Conservation (phyloP, 2,113 vertebrate genomes). For the Spilogale gracilis region DNA sequence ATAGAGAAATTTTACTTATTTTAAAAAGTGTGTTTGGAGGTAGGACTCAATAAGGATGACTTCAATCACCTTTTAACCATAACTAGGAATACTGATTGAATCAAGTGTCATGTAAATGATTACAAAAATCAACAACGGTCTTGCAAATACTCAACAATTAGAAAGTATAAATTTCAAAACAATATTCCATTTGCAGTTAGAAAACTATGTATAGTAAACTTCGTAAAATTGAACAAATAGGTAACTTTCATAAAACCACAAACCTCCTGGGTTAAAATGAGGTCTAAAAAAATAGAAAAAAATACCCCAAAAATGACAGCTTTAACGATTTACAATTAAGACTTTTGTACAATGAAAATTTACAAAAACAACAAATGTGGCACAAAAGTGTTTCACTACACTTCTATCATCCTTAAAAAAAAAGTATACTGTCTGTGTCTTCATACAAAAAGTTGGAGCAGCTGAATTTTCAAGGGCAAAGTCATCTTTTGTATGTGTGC, state of each 20-base stretch:
- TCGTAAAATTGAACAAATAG: not conserved
- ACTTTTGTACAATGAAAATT: not conserved
- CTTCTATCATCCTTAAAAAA: not conserved
- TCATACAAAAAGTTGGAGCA: not conserved
- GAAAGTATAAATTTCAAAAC: not conserved
- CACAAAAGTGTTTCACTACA: not conserved
- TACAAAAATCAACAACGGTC: not conserved
- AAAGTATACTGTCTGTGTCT: not conserved
- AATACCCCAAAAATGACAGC: not conserved
- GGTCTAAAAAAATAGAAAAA: not conserved
- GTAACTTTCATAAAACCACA: not conserved
- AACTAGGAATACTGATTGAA: not conserved
- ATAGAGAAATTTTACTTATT: conserved; percentile 2
- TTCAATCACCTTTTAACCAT: not conserved
- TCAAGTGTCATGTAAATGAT: not conserved
- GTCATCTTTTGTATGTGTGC: not conserved
- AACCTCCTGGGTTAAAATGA: not conserved
- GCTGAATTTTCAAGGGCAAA: not conserved
- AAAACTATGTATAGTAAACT: not conserved
- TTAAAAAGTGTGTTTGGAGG: not conserved
- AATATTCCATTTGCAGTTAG: not conserved
- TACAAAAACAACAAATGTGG: not conserved
- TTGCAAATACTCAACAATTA: not conserved
- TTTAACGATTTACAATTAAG: not conserved
- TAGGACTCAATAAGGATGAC: not conserved